Evolutionary conservation across 2,888 invertebrate genomes (phyloP).

Genomic region (Nomada ferruginata): DNA sequence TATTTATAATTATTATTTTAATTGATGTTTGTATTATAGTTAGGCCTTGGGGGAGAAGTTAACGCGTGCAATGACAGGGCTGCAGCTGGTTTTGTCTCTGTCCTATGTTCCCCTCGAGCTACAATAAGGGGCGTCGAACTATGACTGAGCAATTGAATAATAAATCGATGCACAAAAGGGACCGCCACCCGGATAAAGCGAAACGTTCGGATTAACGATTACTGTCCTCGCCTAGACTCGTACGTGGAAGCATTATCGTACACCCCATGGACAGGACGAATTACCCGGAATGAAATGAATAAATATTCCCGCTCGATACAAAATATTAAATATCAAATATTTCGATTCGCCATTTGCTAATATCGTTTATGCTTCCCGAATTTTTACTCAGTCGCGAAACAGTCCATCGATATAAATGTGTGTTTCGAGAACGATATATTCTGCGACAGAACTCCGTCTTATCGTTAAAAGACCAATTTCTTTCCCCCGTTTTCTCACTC

Average conservation of each 20-base stretch:
- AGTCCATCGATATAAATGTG: not conserved
- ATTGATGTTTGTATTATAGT: not conserved
- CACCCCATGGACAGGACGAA: slow-evolving; percentile 23
- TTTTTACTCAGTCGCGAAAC: not conserved
- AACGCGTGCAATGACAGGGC: slow-evolving; percentile 31
- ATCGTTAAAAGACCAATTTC: not conserved
- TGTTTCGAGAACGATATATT: not conserved
- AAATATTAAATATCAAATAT: not conserved
- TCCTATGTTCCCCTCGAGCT: slow-evolving; percentile 54
- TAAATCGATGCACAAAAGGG: slow-evolving; percentile 69
- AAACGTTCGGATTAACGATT: slow-evolving; percentile 59
- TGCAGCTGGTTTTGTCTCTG: slow-evolving; percentile 57
- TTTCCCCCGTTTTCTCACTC: not conserved
- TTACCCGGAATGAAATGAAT: not conserved
- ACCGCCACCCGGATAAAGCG: slow-evolving; percentile 57
- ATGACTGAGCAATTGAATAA: slow-evolving; percentile 67
- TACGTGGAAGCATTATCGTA: not conserved
- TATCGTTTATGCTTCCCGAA: too few species aligned
- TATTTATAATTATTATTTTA: not conserved
- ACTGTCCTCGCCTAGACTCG: slow-evolving; percentile 26
- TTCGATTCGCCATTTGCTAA: not conserved
- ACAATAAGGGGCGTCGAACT: slow-evolving; percentile 46
- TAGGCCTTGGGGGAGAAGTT: slow-evolving; percentile 2
- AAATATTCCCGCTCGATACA: too few species aligned
- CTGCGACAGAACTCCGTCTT: not conserved